Percentiles rank a stretch among this genome's conserved stretches.
Conservation (phyloP, 2,113 vertebrate species). For the Sprattus sprattus region DNA sequence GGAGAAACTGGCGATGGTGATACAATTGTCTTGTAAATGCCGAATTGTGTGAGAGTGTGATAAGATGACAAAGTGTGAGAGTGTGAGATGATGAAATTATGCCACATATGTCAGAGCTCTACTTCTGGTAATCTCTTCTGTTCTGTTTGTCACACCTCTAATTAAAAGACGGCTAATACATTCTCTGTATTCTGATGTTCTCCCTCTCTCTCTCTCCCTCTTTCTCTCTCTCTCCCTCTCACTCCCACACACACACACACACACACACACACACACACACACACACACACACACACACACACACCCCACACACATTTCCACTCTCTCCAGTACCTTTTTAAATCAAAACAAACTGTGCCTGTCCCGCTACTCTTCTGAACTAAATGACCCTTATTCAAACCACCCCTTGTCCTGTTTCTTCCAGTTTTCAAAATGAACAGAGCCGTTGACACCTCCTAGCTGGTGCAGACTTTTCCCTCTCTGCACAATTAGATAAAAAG, state of each 20-base stretch:
- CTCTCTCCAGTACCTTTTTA: not conserved
- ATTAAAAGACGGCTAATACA: too few species aligned
- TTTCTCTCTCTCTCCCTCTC: not conserved
- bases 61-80: not conserved
- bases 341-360: not conserved
- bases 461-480: constrained; percentile 6
- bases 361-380: not conserved
- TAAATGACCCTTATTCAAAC: too few species aligned
- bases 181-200: too few species aligned
- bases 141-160: too few species aligned
- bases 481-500: not conserved
- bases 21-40: not conserved
- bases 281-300: not conserved
- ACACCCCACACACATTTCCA: not conserved
- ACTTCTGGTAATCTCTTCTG: not conserved
- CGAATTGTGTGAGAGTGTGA: not conserved
- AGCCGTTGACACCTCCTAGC: not conserved
- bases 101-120: not conserved
- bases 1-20: not conserved
- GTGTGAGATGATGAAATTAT: not conserved
- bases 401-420: not conserved
- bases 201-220: too few species aligned
- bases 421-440: not conserved
- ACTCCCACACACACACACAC: not conserved
- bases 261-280: not conserved